phyloP scores from a whole-genome alignment of 2,797 vertebrate genomes.

The Chaetophractus vellerosus region DNA sequence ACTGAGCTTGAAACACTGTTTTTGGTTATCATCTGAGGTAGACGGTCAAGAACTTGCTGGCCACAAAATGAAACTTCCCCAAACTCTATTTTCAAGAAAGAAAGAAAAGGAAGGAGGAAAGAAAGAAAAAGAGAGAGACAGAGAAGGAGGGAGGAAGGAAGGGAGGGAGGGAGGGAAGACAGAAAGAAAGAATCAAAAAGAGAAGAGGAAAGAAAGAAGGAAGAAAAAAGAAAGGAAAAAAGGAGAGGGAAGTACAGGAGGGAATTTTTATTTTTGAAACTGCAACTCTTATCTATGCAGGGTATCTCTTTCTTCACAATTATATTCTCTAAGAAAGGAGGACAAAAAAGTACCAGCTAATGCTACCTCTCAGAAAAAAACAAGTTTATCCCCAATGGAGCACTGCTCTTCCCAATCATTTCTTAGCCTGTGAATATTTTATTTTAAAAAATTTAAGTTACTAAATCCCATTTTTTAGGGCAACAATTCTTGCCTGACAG shows the following conservation, averaged over 20 bases:
- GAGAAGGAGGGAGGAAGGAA: background rate
- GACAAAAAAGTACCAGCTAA: constrained; percentile 43
- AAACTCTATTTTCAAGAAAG: background rate
- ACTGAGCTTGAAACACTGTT: constrained; percentile 25
- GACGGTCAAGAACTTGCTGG: background rate
- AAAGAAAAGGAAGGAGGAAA: background rate
- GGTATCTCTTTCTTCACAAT: background rate
- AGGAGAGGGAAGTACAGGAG: accelerated
- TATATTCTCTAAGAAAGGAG: constrained; percentile 5
- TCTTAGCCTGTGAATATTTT: constrained; percentile 37
- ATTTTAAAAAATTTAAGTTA: background rate
- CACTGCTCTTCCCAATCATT: background rate
- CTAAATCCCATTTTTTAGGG: constrained; percentile 33
- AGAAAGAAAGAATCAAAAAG: too few relatives aligned
- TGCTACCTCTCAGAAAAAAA: constrained; percentile 10
- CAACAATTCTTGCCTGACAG: constrained; percentile 28
- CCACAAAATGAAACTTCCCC: constrained; percentile 4
- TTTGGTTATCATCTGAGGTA: constrained; percentile 25
- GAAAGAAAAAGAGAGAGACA: too few relatives aligned
- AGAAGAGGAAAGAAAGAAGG: too few relatives aligned
- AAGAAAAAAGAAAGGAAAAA: background rate
- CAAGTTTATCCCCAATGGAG: background rate
- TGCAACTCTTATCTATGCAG: background rate
- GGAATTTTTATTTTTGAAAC: background rate
- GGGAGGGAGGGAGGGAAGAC: too few relatives aligned